phyloP scores from a whole-genome alignment of 2,888 invertebrate species.

The Volucella bombylans region DNA sequence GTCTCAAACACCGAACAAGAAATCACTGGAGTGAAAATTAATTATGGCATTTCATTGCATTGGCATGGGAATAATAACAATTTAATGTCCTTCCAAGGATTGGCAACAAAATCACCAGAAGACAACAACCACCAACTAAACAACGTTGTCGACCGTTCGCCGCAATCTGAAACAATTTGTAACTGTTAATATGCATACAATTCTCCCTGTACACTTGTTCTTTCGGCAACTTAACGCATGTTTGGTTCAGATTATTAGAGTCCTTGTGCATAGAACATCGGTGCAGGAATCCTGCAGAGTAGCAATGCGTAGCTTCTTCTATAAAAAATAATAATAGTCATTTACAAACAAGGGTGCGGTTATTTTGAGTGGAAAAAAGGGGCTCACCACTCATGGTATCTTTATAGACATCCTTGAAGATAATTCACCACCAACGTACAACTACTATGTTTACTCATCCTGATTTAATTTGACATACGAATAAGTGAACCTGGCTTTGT shows the following conservation, averaged over 20 bases:
- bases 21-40: constrained; percentile 62
- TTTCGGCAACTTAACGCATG: constrained; percentile 37
- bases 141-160: constrained; percentile 14
- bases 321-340: constrained; percentile 8
- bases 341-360: constrained; percentile 67
- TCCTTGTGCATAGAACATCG: background rate
- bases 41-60: constrained; percentile 56
- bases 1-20: constrained; percentile 16
- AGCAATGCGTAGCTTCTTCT: background rate
- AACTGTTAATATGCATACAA: constrained; percentile 35
- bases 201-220: constrained; percentile 25
- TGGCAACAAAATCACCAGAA: constrained; percentile 32
- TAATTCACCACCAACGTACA: constrained; percentile 40
- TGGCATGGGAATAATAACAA: constrained; percentile 49
- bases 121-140: constrained; percentile 7
- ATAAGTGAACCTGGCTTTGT: constrained; percentile 43
- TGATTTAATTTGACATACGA: constrained; percentile 79
- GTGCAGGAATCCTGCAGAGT: constrained; percentile 11
- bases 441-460: constrained; percentile 79
- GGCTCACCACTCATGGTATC: constrained; percentile 38
- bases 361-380: constrained; percentile 65
- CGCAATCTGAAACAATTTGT: constrained; percentile 50
- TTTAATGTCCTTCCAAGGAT: constrained; percentile 42
- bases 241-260: constrained; percentile 26
- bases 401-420: constrained; percentile 23